Evolutionary conservation across 2,797 vertebrate genomes (phyloP), one percentile per base, ranked within the genome.

Genomic region (Craterocephalus amniculus): DNA sequence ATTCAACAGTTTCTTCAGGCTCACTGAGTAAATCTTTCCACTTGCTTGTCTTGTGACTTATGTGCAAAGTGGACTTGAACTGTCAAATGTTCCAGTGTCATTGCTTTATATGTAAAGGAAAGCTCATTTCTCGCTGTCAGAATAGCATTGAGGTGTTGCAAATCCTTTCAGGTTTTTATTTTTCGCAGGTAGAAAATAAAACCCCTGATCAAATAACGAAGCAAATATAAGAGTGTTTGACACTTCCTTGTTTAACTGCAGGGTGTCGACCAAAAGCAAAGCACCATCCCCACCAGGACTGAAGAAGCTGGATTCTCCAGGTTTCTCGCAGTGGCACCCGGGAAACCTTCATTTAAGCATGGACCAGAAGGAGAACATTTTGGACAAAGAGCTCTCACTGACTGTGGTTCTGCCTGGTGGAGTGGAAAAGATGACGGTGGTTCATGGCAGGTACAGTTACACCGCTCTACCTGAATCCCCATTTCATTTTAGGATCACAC

Each of bases 321-420:
- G 89, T 4, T 89, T 90, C 63, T 93, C 91, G 74, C 94, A 94
- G 90, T 89, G 87, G 83, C 93, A 91, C 57, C 88, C 91, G 65
- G 94, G 91, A 65, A 80, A 89, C 66, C 79, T 86, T 76, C 80
- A 81, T 68, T 83, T 92, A 69, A 88, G 81, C 73, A 97, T 97
- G 96, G 97, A 99, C 63, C 96, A 96, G 86, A 97, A 96, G 71
- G 97, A 98, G 81, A 96, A 94, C 78, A 84, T 93, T 2, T 88
- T 94, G 0, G 96, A 99, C 77, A 94, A 94, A 91, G 96, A 99
- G 54, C 93, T 99, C 71, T 94, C 95, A 29, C 89, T 99, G 52
- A 92, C 92, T 0, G 97, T 99, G 73, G 91, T 99, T 68, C 92
- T 99, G 40, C 98, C 98, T 20, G 97, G 94, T 26, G 97, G 97